Percentiles rank a stretch among this genome's conserved stretches.
phyloP scores from a whole-genome alignment of 2,797 vertebrate genomes.

The Danio choprae region DNA sequence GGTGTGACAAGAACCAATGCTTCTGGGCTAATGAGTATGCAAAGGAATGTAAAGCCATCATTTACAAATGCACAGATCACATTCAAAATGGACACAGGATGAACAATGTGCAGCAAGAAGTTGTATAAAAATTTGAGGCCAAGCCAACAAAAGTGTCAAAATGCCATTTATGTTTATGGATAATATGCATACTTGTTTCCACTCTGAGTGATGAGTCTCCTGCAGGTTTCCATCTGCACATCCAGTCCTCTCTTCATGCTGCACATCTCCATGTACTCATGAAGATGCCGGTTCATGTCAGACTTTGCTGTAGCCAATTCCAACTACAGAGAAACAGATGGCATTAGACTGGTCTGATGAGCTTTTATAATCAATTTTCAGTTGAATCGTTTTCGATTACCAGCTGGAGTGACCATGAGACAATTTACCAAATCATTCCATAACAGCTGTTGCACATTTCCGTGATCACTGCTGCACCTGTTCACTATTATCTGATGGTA shows the following conservation, averaged over 20 bases:
- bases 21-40: not conserved
- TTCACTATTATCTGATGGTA: no score
- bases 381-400: no score
- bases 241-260: slow-evolving; percentile 97
- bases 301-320: slow-evolving; percentile 95
- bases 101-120: not conserved
- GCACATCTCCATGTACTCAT: slow-evolving; percentile 99
- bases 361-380: no score
- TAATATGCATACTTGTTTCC: slow-evolving; percentile 83
- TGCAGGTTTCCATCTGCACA: slow-evolving; percentile 96
- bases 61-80: not conserved
- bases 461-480: no score
- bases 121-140: not conserved
- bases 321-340: slow-evolving; percentile 74
- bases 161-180: slow-evolving; percentile 38
- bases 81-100: not conserved
- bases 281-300: slow-evolving; percentile 96
- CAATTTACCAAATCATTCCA: no score
- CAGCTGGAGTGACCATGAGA: no score
- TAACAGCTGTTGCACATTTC: no score
- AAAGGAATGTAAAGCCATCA: not conserved
- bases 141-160: not conserved
- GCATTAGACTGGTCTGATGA: not conserved
- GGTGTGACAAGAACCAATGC: no score
- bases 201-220: slow-evolving; percentile 94